Base-by-base conservation (phyloP, 2,888 invertebrate genomes). In the Scaptomyza reducta region DNA sequence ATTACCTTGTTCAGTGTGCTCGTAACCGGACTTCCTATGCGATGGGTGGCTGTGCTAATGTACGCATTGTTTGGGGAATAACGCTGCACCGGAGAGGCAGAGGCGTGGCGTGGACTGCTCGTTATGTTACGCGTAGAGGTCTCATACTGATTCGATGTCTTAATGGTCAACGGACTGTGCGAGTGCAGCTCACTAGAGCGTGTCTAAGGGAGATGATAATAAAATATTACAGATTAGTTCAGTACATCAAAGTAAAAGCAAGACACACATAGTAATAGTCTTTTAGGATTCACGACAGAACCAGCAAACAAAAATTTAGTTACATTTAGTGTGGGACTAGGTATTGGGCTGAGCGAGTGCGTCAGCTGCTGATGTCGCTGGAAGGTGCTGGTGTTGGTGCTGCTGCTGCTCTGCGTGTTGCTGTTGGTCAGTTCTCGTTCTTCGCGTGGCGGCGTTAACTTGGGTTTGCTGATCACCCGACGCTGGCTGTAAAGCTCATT, bases 41-140 rank as follows among this genome's bases (percentile, higher is more conserved):
- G 89, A 67, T 92, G 91, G 3, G 79, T 93, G 70, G 76, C 93
- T 76, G 83, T 93, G 89, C 89, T 93, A 90, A 63, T 93, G 92
- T 89, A 94, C 89, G 92, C 94, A 91, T 89, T 94, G 91, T 90
- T 94, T 90, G 86, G 94, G 89, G 91, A 94, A 91, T 90, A 89
- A 13, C 91, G 85, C 42, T 89, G 90, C 54, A 91, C 82, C 38
- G 92, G 92, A 6, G 92, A 92, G 35, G 89, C 86, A 3, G 91
- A 87, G 63, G 89, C 82, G 50, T 89, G 90, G 7, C 91, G 81
- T 3, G 92, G 92, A 70, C 92, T 92, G 61, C 59, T 69, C 45
- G 77, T 89, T 1, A 91, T 51, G 54, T 90, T 91, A 27, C 91
- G 88, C 22, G 90, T 70, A 2, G 88, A 77, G 22, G 87, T 87